Conservation (phyloP, 2,113 vertebrate genomes). For the Serilophus lunatus region DNA sequence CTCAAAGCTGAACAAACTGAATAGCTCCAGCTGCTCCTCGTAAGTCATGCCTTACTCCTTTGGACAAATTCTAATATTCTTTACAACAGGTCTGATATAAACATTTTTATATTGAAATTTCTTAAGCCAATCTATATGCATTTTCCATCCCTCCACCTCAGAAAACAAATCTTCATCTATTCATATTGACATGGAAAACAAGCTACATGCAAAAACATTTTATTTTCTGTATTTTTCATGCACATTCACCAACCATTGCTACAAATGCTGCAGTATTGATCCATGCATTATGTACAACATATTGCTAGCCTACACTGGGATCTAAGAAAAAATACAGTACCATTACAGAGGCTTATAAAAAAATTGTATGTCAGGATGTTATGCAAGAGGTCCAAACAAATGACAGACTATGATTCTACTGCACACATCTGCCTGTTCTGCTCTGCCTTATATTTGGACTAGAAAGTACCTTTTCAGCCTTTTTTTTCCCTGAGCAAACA, state of each 20-base stretch:
- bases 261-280: not conserved
- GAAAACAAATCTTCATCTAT: not conserved
- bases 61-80: not conserved
- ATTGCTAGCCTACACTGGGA: not conserved
- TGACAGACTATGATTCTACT: not conserved
- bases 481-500: not conserved
- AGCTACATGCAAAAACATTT: not conserved
- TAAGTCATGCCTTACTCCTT: not conserved
- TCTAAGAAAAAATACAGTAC: not conserved
- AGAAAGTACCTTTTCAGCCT: not conserved
- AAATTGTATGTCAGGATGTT: not conserved
- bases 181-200: not conserved
- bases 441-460: not conserved
- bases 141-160: not conserved
- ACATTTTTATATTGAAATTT: not conserved
- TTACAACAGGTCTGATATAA: not conserved
- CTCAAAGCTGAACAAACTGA: not conserved
- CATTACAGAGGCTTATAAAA: not conserved
- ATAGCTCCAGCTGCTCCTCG: not conserved
- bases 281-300: not conserved
- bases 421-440: not conserved
- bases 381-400: not conserved
- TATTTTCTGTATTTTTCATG: not conserved
- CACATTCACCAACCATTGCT: not conserved
- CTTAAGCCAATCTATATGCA: not conserved